Evolutionary conservation across 1,140 invertebrate species (phyloP), one percentile per base, ranked within the genome.

Genomic region (Ganaspis sp.): DNA sequence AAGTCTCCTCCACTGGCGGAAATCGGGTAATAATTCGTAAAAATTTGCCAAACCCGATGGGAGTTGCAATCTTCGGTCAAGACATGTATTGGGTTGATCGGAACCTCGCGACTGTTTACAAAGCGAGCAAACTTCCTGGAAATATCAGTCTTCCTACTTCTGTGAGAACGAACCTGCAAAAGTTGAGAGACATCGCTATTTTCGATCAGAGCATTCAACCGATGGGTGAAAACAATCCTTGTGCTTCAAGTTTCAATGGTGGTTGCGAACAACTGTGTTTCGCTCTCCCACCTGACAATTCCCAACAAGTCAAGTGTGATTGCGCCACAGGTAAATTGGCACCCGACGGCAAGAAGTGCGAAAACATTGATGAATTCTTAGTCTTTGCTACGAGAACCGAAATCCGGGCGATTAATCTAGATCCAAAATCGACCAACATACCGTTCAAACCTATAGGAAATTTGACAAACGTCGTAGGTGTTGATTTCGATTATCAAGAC

Each of bases 11-110:
- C 85, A 95, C 92, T 40, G 96, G 97, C 6, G 95, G 94, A 9
- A 95, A 95, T 82, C 92, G 96, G 83, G 94, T 96, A 85, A 93
- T 98, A 0, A 96, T 99, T 21, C 93, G 97, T 21, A 92, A 95
- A 0, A 97, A 98, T 86, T 91, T 99, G 15, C 98, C 98, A 0
- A 98, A 98, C 87, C 98, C 98, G 0, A 97, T 98, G 94, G 98
- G 98, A 69, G 94, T 99, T 19, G 96, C 98, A 0, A 93, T 99
- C 4, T 94, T 96, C 80, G 94, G 94, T 53, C 92, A 93, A 23
- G 95, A 96, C 75, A 95, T 99, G 0, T 99, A 97, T 87, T 99
- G 98, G 98, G 97, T 99, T 0, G 99, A 99, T 87, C 93, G 97
- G 69, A 99, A 99, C 89, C 91, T 99, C 0, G 94, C 95, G 77